Conservation (phyloP, 92 coral and sea anemone species). For the Phymanthus crucifer region DNA sequence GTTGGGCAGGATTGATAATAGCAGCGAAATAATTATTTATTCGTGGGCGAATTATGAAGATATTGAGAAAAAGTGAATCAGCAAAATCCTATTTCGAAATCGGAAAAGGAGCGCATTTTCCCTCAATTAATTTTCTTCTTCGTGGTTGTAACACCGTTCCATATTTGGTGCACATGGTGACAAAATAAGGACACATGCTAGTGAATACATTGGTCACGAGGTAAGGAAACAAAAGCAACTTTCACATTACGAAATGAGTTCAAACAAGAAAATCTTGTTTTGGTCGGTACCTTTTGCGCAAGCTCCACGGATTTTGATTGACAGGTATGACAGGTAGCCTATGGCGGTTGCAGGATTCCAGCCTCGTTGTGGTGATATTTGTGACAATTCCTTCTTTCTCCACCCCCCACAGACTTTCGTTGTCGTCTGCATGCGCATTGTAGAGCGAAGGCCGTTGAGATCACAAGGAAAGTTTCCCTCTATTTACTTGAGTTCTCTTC, state of each 20-base stretch:
- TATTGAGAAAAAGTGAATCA: slow-evolving; percentile 1
- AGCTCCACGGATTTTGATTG: slow-evolving; percentile 30
- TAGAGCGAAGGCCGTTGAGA: slow-evolving; percentile 66
- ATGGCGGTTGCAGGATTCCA: slow-evolving; percentile 18
- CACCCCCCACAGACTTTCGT: slow-evolving; percentile 58
- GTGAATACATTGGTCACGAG: slow-evolving; percentile 30
- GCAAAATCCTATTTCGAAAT: slow-evolving; percentile 25
- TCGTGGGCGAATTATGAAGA: background rate
- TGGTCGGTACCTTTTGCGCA: slow-evolving; percentile 13
- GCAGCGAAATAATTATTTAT: background rate
- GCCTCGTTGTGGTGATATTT: slow-evolving; percentile 31
- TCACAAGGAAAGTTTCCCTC: slow-evolving; percentile 35
- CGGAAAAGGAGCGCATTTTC: background rate
- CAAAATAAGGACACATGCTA: slow-evolving; percentile 27
- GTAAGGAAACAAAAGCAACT: slow-evolving; percentile 26
- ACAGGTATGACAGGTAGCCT: slow-evolving; percentile 32
- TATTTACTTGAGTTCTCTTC: slow-evolving; percentile 65
- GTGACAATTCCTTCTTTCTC: slow-evolving; percentile 49
- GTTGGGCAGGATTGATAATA: background rate
- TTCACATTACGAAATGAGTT: slow-evolving; percentile 31
- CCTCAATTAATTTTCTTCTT: background rate
- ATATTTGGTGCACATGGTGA: slow-evolving; percentile 42
- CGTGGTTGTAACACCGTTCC: slow-evolving; percentile 19
- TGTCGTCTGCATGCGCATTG: slow-evolving; percentile 80
- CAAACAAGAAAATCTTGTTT: slow-evolving; percentile 47